phyloP scores from a whole-genome alignment of 2,888 invertebrate genomes.

The Apodemia duryi region DNA sequence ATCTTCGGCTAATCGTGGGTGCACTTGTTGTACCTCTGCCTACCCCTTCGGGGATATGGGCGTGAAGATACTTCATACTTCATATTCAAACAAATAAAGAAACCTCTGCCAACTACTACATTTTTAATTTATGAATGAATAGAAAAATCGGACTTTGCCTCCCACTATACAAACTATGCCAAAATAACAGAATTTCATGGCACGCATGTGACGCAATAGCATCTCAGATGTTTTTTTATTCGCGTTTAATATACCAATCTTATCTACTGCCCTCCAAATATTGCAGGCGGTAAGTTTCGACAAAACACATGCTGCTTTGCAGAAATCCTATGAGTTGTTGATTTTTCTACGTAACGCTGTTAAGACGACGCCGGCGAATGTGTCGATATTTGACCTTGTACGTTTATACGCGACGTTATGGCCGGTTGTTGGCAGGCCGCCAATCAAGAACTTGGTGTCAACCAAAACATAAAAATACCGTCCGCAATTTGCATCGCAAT shows the following conservation, averaged over 20 bases:
- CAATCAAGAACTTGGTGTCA: constrained; percentile 64
- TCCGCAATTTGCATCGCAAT: constrained; percentile 36
- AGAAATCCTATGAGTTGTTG: constrained; percentile 16
- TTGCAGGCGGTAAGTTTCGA: background rate
- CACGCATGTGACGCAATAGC: background rate
- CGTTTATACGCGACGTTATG: constrained; percentile 63
- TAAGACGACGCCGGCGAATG: constrained; percentile 44
- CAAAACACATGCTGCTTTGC: background rate
- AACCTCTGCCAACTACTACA: background rate
- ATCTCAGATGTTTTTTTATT: background rate
- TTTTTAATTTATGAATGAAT: background rate
- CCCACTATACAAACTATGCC: background rate
- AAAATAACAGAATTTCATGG: background rate
- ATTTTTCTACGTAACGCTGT: constrained; percentile 26
- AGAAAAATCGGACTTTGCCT: background rate
- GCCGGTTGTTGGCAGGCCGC: constrained; percentile 57
- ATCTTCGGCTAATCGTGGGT: too few species aligned
- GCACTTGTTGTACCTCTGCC: too few species aligned
- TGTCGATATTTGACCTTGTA: constrained; percentile 73
- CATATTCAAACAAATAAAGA: too few species aligned
- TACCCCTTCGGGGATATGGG: too few species aligned
- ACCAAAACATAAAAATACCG: constrained; percentile 70
- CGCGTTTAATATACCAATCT: background rate
- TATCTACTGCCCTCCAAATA: background rate
- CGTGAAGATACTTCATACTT: too few species aligned